Evolutionary conservation across 2,888 invertebrate species (phyloP), one percentile per base, ranked within the genome.

Genomic region (Pantelozetes paolii): DNA sequence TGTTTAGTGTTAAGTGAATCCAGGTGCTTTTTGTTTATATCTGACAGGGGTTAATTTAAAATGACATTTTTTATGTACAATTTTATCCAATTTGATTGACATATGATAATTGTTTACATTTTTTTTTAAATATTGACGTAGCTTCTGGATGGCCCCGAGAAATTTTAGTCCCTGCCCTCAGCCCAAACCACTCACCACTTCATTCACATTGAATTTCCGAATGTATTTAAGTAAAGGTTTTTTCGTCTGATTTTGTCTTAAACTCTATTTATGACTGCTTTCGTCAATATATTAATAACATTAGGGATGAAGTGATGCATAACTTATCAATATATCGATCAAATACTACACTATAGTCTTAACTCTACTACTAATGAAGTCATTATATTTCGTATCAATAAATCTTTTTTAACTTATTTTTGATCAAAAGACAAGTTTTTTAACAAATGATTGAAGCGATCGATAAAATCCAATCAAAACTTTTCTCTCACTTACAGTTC

Each of bases 171-270:
- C n/a, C n/a, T n/a, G 50, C 20, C 50, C n/a, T 50, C 15, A 54
- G 54, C 54, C 54, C 23, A 18, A 45, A 54, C 54, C 50, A 26
- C 26, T 54, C 54, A 54, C 54, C 54, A 54, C 54, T 54, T 9
- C 11, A 54, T 54, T 54, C 26, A 54, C 23, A 26, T 54, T 54
- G 54, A 54, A 54, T 50, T 50, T 50, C 50, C 50, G n/a, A n/a
- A 50, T 50, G n/a, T 20, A 50, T 50, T 50, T 20, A n/a, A 50
- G 15, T 50, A 20, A 50, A 50, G 50, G n/a, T 3, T 50, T 26
- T 11, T 54, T 54, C 20, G 26, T 54, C 54, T 45, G 36, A 36
- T 36, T 36, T 36, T 5, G 5, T 36, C 36, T 36, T 36, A 8
- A 9, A 9, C 36, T 50, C 6, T 23, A 26, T 54, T 54, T 54